phyloP scores from a whole-genome alignment of 92 coral and sea anemone genomes.

The Epizoanthus stellaris region DNA sequence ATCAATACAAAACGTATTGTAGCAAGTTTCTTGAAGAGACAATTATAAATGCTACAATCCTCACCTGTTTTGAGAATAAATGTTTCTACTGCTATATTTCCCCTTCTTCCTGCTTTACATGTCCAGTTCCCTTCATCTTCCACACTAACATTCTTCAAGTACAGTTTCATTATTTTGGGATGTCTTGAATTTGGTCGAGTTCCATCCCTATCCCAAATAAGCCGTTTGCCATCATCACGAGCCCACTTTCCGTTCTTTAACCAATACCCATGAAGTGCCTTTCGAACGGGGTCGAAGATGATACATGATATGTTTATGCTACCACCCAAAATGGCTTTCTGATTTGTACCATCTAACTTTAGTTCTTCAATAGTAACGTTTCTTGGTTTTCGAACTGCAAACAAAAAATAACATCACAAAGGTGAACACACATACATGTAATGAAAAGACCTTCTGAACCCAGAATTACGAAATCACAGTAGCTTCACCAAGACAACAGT shows the following conservation, averaged over 20 bases:
- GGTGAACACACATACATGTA: no score
- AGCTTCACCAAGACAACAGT: no score
- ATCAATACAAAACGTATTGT: no score
- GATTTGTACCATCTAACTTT: background rate
- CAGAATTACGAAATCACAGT: no score
- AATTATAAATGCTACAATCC: background rate
- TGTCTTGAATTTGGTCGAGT: background rate
- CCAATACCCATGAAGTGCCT: background rate
- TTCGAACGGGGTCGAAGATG: background rate
- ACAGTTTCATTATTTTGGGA: background rate
- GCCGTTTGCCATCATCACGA: background rate
- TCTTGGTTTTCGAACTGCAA: background rate
- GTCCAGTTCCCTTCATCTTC: background rate
- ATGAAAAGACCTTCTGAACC: no score
- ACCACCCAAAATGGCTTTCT: background rate
- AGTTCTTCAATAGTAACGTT: background rate
- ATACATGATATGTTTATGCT: background rate
- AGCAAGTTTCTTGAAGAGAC: no score
- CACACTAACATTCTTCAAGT: background rate
- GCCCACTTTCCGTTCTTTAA: background rate
- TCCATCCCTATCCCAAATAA: background rate
- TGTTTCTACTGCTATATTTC: no score
- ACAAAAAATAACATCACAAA: no score
- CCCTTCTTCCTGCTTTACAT: background rate
- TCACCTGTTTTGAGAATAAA: background rate